Evolutionary conservation across 1,140 invertebrate species (phyloP).

Genomic region (Temnothorax longispinosus): DNA sequence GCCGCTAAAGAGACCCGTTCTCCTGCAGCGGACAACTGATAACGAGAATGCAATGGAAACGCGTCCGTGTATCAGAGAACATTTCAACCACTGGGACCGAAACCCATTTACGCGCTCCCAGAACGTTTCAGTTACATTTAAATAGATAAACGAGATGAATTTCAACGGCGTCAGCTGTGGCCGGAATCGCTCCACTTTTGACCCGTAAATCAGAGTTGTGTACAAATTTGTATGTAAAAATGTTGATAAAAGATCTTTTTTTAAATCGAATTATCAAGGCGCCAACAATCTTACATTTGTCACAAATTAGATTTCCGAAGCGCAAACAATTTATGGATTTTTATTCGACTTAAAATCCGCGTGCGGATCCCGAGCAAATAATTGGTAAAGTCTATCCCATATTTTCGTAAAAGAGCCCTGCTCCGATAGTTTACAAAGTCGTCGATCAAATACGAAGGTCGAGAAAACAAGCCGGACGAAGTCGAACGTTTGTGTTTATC

Average conservation of each 20-base stretch:
- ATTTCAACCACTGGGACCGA: neutral
- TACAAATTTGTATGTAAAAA: neutral
- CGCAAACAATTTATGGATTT: neutral
- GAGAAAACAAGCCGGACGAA: neutral
- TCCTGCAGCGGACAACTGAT: neutral
- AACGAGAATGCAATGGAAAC: constrained; percentile 16
- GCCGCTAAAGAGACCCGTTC: neutral
- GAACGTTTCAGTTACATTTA: neutral
- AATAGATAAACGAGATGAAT: neutral
- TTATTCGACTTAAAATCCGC: neutral
- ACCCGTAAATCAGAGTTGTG: neutral
- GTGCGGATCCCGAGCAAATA: neutral
- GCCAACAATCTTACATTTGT: neutral
- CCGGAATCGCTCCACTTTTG: neutral
- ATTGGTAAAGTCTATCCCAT: neutral
- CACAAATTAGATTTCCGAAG: neutral
- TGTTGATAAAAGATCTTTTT: neutral
- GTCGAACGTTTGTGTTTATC: constrained; percentile 2
- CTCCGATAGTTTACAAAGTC: neutral
- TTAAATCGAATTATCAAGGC: neutral
- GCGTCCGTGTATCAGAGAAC: neutral
- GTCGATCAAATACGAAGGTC: constrained; percentile 12
- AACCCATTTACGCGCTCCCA: neutral
- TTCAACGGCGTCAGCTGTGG: neutral
- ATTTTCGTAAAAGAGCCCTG: neutral